These are phyloP conservation scores for Myxocyprinus asiaticus DNA, from an alignment of 2,113 vertebrate species.

Conservation along the genomic window DNA sequence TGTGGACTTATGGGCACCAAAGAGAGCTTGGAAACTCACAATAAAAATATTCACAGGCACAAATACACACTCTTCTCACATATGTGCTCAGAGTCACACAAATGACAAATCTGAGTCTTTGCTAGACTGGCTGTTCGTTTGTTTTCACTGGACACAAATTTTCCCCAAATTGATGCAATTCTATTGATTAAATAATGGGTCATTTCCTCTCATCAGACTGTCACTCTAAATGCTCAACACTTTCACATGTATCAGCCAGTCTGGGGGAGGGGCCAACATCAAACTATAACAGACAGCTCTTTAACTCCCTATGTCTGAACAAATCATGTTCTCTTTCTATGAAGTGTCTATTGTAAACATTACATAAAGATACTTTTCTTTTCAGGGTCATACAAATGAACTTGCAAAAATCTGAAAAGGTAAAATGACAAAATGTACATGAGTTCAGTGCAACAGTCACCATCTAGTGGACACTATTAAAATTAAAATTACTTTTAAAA, in stretches of 20 bases:
- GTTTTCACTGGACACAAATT: slow-evolving; percentile 86
- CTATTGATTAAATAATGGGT: slow-evolving; percentile 89
- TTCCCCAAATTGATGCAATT: slow-evolving; percentile 84
- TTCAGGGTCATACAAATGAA: not conserved
- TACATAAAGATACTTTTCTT: not conserved
- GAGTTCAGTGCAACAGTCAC: not conserved
- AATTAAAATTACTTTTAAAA: not conserved
- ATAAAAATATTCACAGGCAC: slow-evolving; percentile 16
- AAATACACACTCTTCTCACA: slow-evolving; percentile 12
- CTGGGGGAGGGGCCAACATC: not conserved
- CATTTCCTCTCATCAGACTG: slow-evolving; percentile 85
- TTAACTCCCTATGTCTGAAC: slow-evolving; percentile 10
- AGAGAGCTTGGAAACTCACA: slow-evolving; percentile 16
- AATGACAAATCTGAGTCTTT: slow-evolving; percentile 56
- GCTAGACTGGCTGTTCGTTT: slow-evolving; percentile 74
- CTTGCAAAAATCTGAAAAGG: not conserved
- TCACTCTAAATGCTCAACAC: slow-evolving; percentile 57
- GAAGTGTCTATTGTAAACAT: not conserved
- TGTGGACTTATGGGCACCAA: slow-evolving; percentile 1
- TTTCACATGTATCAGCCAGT: slow-evolving; percentile 7
- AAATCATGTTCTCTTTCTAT: not conserved
- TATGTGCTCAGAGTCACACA: slow-evolving; percentile 21
- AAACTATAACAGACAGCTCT: not conserved
- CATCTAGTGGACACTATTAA: slow-evolving; percentile 22
- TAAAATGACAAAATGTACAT: not conserved